phyloP scores from a whole-genome alignment of 2,113 vertebrate genomes.

The Pachycephala philippinensis region DNA sequence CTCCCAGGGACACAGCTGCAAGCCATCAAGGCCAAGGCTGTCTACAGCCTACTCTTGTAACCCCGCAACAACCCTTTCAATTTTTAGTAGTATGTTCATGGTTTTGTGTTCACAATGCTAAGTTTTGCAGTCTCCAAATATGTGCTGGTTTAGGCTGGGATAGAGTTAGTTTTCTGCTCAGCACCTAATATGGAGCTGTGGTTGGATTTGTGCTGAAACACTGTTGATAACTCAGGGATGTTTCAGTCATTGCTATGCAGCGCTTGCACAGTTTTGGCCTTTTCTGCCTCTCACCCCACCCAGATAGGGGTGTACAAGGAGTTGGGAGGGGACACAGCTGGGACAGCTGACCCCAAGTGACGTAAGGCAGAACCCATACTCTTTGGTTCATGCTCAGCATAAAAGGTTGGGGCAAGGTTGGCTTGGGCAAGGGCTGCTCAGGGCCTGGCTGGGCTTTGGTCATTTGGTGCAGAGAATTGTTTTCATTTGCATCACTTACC shows the following conservation, averaged over 20 bases:
- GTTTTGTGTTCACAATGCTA: not conserved
- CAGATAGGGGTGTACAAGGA: not conserved
- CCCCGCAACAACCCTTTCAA: not conserved
- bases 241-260: not conserved
- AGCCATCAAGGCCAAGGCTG: too few species aligned
- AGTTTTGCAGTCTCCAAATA: not conserved
- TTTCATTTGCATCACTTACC: not conserved
- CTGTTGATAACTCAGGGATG: too few species aligned
- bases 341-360: not conserved
- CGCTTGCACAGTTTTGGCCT: not conserved
- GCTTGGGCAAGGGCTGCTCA: accelerated
- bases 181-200: too few species aligned
- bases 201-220: not conserved
- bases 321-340: not conserved
- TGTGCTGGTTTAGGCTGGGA: not conserved
- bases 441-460: not conserved
- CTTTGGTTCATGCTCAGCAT: not conserved
- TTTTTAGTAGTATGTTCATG: not conserved
- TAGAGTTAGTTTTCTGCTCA: not conserved
- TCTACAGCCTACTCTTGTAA: too few species aligned
- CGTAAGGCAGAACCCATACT: not conserved
- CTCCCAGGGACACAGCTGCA: too few species aligned
- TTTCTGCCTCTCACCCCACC: not conserved
- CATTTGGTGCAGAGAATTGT: not conserved
- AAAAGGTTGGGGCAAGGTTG: not conserved